These are phyloP conservation scores for Threskiornis aethiopicus DNA, from an alignment of 2,797 vertebrate genomes.

Conservation along the genomic window DNA sequence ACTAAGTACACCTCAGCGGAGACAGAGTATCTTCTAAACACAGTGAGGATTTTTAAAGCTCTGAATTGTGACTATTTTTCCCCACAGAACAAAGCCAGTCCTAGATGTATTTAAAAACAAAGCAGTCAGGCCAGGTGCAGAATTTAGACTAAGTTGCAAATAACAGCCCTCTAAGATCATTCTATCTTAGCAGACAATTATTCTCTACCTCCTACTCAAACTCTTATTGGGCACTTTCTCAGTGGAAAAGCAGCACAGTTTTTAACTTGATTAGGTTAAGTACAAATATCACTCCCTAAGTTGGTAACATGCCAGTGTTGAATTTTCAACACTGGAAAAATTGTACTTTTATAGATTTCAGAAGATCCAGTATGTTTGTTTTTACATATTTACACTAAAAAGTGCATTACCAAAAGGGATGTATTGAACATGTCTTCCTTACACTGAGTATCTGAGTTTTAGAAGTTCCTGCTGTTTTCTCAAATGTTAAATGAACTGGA, in stretches of 20 bases:
- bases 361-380: background rate
- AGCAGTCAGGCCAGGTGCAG: background rate
- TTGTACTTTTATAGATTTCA: fast-evolving
- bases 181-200: background rate
- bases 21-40: background rate
- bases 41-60: background rate
- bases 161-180: background rate
- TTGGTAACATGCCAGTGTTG: background rate
- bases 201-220: background rate
- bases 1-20: background rate
- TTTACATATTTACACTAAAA: background rate
- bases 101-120: background rate
- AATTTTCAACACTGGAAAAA: background rate
- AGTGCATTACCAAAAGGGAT: background rate
- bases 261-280: background rate
- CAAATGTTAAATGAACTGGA: background rate
- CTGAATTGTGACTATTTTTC: fast-evolving
- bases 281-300: background rate
- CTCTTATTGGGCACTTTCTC: background rate
- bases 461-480: background rate
- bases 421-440: background rate
- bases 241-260: background rate
- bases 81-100: background rate
- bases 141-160: background rate
- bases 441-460: background rate